Evolutionary conservation across 2,888 invertebrate genomes (phyloP), one percentile per base, ranked within the genome.

Genomic region (Micropterix aruncella): DNA sequence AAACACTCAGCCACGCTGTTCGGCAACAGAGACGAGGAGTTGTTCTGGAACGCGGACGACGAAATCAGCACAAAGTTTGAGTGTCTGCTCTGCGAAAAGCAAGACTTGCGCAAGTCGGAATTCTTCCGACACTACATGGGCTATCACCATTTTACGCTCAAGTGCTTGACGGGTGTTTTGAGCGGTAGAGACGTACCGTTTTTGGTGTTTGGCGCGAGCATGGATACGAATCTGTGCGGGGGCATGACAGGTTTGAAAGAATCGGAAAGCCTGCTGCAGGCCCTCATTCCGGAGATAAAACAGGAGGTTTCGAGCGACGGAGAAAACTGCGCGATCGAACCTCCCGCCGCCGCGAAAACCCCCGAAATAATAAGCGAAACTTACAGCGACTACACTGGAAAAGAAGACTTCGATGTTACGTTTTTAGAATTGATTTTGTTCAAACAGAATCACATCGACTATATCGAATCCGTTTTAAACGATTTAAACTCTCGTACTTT

Each of bases 71-170:
- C 56, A 3, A 65, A 58, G 45, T 70, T 66, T 46, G 40, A 56
- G 1, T 71, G 70, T 46, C 48, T 62, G 19, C 57, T 71, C 2
- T 71, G 70, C 48, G 57, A 60, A 0, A 69, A 66, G 52, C 48
- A 60, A 2, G 59, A 61, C 46, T 60, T 60, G 42, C 44, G 54
- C 14, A 51, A 56, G 2, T 53, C 56, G 7, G 59, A 58, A 37
- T 69, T 67, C 50, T 65, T 66, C 38, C 63, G 62, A 46, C 71
- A 71, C 48, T 71, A 60, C 44, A 66, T 71, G 62, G 63, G 67
- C 1, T 65, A 55, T 45, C 71, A 71, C 45, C 67, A 65, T 48
- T 63, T 68, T 38, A 69, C 70, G 3, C 52, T 71, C 0, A 70
- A 68, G 55, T 70, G 70, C 46, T 57, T 71, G n/a, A 55, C 66